Conservation (phyloP, 2,113 vertebrate genomes). For the Bujurquina vittata region DNA sequence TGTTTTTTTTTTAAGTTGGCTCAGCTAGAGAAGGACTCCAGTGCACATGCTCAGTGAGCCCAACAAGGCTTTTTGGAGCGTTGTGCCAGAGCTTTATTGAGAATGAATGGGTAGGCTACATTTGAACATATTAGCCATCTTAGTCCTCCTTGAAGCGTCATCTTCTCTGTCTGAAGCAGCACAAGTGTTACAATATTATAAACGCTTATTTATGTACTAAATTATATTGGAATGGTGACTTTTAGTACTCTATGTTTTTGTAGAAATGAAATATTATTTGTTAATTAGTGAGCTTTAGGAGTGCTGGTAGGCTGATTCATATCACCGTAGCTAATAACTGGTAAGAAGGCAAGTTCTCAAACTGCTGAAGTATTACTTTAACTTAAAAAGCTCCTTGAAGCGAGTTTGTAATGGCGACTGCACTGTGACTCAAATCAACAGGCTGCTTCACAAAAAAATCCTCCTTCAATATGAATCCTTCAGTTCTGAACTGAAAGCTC, state of each 20-base stretch:
- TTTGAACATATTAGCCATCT: neutral
- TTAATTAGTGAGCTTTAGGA: neutral
- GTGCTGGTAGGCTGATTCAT: neutral
- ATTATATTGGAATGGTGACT: neutral
- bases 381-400: neutral
- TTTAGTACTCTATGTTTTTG: neutral
- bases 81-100: neutral
- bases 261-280: neutral
- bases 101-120: neutral
- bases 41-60: neutral
- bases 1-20: neutral
- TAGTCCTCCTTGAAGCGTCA: neutral
- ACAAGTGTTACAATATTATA: neutral
- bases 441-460: constrained; percentile 28
- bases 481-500: constrained; percentile 39
- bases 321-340: neutral
- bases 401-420: constrained; percentile 1
- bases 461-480: constrained; percentile 67
- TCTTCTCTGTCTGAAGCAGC: neutral
- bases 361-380: neutral
- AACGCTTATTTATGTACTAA: neutral
- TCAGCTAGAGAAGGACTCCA: neutral
- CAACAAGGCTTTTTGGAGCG: neutral
- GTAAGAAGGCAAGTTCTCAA: neutral
- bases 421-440: constrained; percentile 3